Evolutionary conservation across 2,888 invertebrate species (phyloP).

Genomic region (Lepetodrilus schrolli): DNA sequence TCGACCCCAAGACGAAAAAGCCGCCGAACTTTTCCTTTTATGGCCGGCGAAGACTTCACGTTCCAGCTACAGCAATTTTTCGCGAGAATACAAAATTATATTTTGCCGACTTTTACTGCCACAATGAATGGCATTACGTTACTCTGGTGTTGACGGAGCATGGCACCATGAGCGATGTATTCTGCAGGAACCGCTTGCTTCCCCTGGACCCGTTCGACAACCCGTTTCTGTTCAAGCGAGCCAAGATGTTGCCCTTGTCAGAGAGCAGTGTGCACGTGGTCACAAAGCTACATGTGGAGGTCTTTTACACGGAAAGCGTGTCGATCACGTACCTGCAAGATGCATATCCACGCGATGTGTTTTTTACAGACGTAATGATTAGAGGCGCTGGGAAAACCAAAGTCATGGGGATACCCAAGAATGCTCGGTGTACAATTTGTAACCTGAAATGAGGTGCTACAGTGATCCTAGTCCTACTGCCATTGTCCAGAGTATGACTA

Average conservation of each 20-base stretch:
- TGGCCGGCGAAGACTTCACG: constrained; percentile 38
- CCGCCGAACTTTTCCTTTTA: constrained; percentile 50
- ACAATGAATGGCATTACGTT: constrained; percentile 66
- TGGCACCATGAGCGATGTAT: constrained; percentile 29
- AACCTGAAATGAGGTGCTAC: constrained; percentile 24
- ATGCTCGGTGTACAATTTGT: constrained; percentile 33
- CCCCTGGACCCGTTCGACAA: constrained; percentile 35
- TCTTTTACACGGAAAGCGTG: constrained; percentile 45
- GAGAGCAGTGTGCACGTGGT: constrained; percentile 23
- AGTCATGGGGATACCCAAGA: constrained; percentile 36
- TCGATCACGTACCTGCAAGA: constrained; percentile 10
- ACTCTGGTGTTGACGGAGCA: constrained; percentile 60
- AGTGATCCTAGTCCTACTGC: too few species aligned
- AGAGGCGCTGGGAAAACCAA: constrained; percentile 33
- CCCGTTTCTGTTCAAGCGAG: constrained; percentile 35
- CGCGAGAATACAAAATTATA: constrained; percentile 52
- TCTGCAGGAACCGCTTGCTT: constrained; percentile 35
- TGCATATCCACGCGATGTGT: background rate
- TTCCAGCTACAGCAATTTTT: constrained; percentile 35
- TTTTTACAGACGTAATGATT: background rate
- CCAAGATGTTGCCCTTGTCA: background rate
- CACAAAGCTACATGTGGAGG: constrained; percentile 38
- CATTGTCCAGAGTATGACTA: too few species aligned
- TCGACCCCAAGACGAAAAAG: constrained; percentile 47
- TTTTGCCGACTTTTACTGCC: constrained; percentile 74